Conservation (phyloP, 2,888 invertebrate species). For the Spodoptera exigua region DNA sequence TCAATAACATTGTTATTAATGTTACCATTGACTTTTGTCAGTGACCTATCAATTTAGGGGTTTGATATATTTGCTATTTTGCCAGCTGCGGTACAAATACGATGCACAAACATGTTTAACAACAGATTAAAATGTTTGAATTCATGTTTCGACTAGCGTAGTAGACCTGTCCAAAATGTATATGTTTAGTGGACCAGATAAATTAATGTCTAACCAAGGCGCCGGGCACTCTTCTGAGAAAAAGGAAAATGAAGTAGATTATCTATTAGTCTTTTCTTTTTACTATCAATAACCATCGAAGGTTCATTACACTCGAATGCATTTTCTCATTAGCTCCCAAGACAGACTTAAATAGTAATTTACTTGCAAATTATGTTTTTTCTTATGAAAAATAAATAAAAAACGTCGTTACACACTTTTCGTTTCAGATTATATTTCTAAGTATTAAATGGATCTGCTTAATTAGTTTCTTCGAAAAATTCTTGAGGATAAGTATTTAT, state of each 20-base stretch:
- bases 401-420: slow-evolving; percentile 5
- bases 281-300: slow-evolving; percentile 51
- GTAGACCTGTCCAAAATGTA: slow-evolving; percentile 54
- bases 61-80: slow-evolving; percentile 40
- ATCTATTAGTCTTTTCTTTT: slow-evolving; percentile 52
- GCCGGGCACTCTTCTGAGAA: slow-evolving; percentile 52
- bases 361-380: slow-evolving; percentile 57
- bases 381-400: slow-evolving; percentile 19
- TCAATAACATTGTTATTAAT: slow-evolving; percentile 68
- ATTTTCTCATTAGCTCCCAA: slow-evolving; percentile 63
- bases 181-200: slow-evolving; percentile 65
- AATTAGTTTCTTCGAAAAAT: no score
- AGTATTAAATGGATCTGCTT: no score
- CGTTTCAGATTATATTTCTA: no score
- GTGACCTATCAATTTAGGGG: slow-evolving; percentile 56
- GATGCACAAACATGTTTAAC: slow-evolving; percentile 13
- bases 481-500: no score
- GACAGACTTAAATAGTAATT: slow-evolving; percentile 54
- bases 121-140: slow-evolving; percentile 31
- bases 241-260: slow-evolving; percentile 52
- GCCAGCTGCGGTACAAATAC: slow-evolving; percentile 25
- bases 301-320: slow-evolving; percentile 58
- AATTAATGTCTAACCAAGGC: slow-evolving; percentile 63
- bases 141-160: slow-evolving; percentile 19
- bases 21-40: slow-evolving; percentile 57